These are phyloP conservation scores for Napeogenes sylphis DNA, from an alignment of 2,888 invertebrate species.

Conservation along the genomic window DNA sequence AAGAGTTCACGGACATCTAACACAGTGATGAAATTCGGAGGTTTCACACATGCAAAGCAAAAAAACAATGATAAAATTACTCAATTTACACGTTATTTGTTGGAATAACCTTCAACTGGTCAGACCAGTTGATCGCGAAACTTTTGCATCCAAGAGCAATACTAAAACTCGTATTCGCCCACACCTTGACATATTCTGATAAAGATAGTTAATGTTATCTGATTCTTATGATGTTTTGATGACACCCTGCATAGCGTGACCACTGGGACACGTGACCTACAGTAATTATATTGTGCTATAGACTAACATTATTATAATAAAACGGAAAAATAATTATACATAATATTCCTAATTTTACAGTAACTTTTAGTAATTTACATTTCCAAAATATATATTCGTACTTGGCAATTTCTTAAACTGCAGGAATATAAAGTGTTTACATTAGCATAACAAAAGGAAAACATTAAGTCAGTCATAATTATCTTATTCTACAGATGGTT, in stretches of 20 bases:
- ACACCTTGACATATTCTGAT: slow-evolving; percentile 30
- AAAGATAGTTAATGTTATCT: slow-evolving; percentile 23
- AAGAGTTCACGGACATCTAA: not conserved
- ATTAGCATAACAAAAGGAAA: not conserved
- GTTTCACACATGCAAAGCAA: slow-evolving; percentile 1
- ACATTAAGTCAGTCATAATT: not conserved
- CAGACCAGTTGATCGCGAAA: slow-evolving; percentile 20
- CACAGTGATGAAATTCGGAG: slow-evolving; percentile 10
- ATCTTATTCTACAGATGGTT: not conserved
- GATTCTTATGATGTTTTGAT: slow-evolving; percentile 14
- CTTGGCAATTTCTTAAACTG: not conserved
- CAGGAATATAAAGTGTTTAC: not conserved
- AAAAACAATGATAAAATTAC: slow-evolving; percentile 6
- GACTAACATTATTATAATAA: too few species aligned
- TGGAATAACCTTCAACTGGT: slow-evolving; percentile 21
- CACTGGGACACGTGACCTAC: too few species aligned
- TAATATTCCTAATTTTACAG: too few species aligned
- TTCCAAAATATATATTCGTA: not conserved
- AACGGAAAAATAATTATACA: too few species aligned
- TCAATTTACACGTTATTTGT: slow-evolving; percentile 19
- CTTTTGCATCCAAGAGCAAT: slow-evolving; percentile 16
- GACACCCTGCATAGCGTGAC: slow-evolving; percentile 14
- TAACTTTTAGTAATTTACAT: too few species aligned
- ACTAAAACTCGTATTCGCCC: slow-evolving; percentile 26
- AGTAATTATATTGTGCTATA: too few species aligned